Evolutionary conservation across 2,888 invertebrate species (phyloP).

Genomic region (Gortyna flavago): DNA sequence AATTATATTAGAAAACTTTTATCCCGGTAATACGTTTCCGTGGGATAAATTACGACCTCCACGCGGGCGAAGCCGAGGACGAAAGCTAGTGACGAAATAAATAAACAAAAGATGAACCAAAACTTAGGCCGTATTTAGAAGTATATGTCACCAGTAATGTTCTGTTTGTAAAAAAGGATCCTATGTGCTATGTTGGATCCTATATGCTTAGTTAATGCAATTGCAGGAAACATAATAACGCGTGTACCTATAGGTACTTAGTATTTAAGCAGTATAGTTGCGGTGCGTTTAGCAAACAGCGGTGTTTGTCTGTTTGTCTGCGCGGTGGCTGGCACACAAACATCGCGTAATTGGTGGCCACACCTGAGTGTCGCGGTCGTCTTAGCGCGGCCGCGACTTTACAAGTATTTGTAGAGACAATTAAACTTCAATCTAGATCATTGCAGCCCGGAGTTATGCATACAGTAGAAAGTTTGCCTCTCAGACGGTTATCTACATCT

Average conservation of each 20-base stretch:
- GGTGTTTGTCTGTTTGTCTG: constrained; percentile 47
- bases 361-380: constrained; percentile 56
- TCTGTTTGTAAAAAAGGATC: background rate
- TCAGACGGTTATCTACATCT: background rate
- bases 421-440: background rate
- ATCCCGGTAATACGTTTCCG: too few species aligned
- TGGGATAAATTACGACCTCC: too few species aligned
- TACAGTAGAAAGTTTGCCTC: background rate
- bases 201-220: background rate
- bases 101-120: background rate
- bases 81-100: background rate
- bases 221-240: constrained; percentile 3
- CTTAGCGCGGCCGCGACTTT: constrained; percentile 11
- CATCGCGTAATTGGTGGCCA: constrained; percentile 59
- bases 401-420: background rate
- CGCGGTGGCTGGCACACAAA: constrained; percentile 28
- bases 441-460: background rate
- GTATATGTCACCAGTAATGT: background rate
- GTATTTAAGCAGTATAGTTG: constrained; percentile 17
- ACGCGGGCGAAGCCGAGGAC: too few species aligned
- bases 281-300: constrained; percentile 40
- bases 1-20: too few species aligned
- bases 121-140: too few species aligned
- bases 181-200: background rate
- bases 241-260: background rate